Base-by-base conservation (phyloP, 2,888 invertebrate species). In the Meandrusa payeni region DNA sequence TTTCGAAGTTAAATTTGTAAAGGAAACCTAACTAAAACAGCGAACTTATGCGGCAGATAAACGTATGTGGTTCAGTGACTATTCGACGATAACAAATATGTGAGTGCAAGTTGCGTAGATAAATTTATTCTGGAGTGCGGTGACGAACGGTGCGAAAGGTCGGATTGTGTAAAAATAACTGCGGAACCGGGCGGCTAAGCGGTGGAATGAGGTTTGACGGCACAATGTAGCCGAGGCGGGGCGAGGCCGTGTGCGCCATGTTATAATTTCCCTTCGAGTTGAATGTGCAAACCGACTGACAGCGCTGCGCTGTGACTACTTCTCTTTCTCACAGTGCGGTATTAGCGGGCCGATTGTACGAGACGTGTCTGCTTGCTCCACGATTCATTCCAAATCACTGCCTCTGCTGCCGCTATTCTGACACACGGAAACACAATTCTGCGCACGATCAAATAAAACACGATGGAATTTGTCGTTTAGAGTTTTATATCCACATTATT, bases 151-250 rank as follows among this genome's bases (percentile, higher is more conserved):
- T 87, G 86, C 85, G 83, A 86, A 85, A 86, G 86, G 85, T 86
- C 83, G 85, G 80, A 69, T 78, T 81, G 86, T 85, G 87, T 87
- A 87, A 86, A 87, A 86, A 87, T 87, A 87, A 85, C 85, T 82
- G 85, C 87, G 86, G 85, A 85, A 86, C 80, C 80, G 78, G 75
- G 82, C 82, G 75, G 80, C 83, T 80, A 81, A 81, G 78, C 80
- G 73, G 76, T 79, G 86, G 86, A 85, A 85, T 85, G 86, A 85
- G 83, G 83, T 85, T 86, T 82, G 86, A 85, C 85, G 83, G 83
- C 83, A 80, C 83, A 82, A 77, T 83, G 85, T 85, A 80, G 78
- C 74, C 66, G 76, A 83, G 85, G 86, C 83, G 86, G 85, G 83
- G 60, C 83, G 82, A 83, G 81, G 76, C 78, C 77, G 79, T 76